Conservation (phyloP, 2,888 invertebrate species). For the Scaeva pyrastri region DNA sequence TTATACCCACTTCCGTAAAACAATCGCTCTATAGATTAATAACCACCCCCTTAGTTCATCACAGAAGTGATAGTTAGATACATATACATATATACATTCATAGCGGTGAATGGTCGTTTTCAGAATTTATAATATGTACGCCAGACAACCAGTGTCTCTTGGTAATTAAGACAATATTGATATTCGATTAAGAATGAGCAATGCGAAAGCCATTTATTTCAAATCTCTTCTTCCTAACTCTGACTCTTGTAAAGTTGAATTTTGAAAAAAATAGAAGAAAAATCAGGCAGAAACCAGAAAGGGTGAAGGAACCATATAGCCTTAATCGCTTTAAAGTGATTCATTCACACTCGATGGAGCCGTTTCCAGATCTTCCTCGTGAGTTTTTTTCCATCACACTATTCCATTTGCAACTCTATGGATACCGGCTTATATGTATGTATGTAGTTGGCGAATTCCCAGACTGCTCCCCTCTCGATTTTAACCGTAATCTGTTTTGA, state of each 20-base stretch:
- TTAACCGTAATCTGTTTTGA: conserved; percentile 54
- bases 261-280: neutral
- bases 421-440: too few relatives aligned
- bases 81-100: conserved; percentile 1
- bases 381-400: neutral
- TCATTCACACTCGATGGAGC: conserved; percentile 60
- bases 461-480: conserved; percentile 9
- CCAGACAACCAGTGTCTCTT: conserved; percentile 24
- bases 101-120: neutral
- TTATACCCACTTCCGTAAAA: too few relatives aligned
- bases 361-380: conserved; percentile 16
- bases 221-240: conserved; percentile 7
- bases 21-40: too few relatives aligned
- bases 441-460: conserved; percentile 28
- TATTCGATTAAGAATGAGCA: conserved; percentile 42
- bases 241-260: conserved; percentile 16
- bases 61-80: too few relatives aligned
- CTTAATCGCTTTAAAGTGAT: conserved; percentile 71
- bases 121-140: neutral
- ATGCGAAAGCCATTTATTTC: conserved; percentile 50
- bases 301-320: conserved; percentile 28
- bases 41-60: too few relatives aligned
- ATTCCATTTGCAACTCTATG: conserved; percentile 22
- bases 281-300: neutral
- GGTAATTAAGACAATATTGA: conserved; percentile 44